Conservation (phyloP, 2,113 vertebrate species). For the Onychorhynchus coronatus region DNA sequence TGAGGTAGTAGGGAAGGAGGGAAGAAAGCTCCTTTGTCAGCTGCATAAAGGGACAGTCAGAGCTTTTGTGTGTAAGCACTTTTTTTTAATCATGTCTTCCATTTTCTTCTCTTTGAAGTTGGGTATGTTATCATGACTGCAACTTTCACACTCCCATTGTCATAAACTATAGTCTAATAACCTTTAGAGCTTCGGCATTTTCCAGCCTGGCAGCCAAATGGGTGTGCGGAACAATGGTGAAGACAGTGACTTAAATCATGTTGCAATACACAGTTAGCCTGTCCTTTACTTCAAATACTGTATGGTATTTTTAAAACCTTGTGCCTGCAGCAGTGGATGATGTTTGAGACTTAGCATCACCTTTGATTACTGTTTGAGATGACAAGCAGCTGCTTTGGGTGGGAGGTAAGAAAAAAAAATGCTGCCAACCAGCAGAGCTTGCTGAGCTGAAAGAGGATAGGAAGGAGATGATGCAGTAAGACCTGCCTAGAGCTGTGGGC, state of each 20-base stretch:
- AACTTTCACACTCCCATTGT: not conserved
- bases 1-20: not conserved
- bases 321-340: not conserved
- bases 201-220: not conserved
- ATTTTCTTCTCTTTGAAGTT: not conserved
- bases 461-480: not conserved
- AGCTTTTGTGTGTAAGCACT: not conserved
- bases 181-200: not conserved
- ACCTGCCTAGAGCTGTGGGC: not conserved
- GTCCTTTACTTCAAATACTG: not conserved
- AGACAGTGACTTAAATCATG: not conserved
- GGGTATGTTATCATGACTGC: not conserved
- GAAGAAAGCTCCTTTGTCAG: not conserved
- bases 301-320: not conserved
- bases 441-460: not conserved
- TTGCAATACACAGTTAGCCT: not conserved
- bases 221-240: not conserved
- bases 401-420: not conserved
- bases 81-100: not conserved
- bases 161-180: not conserved
- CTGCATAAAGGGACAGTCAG: not conserved
- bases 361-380: not conserved
- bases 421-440: not conserved
- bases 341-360: not conserved
- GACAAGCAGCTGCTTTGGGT: not conserved